phyloP scores from a whole-genome alignment of 2,797 vertebrate genomes.

The Lutra lutra region DNA sequence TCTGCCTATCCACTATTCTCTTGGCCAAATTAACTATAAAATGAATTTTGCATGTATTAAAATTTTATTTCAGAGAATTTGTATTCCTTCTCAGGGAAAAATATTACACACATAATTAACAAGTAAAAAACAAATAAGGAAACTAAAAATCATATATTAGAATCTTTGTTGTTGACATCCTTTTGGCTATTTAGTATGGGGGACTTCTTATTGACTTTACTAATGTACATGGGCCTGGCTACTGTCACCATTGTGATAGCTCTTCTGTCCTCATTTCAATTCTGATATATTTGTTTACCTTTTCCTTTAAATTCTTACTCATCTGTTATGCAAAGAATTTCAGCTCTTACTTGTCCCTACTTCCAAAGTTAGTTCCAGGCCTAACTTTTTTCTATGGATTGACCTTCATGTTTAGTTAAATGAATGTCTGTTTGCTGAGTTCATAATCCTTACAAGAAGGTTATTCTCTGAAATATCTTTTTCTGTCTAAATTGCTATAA shows the following conservation, averaged over 20 bases:
- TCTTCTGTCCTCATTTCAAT: not conserved
- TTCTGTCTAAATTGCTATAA: not conserved
- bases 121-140: not conserved
- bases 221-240: not conserved
- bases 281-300: not conserved
- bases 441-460: not conserved
- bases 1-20: not conserved
- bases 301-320: not conserved
- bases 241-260: not conserved
- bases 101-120: not conserved
- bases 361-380: not conserved
- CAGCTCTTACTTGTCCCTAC: not conserved
- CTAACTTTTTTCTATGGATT: not conserved
- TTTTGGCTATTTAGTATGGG: not conserved
- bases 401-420: not conserved
- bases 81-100: not conserved
- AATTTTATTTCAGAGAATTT: not conserved
- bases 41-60: not conserved
- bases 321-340: not conserved
- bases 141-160: not conserved
- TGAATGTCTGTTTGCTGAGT: not conserved
- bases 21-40: not conserved
- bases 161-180: not conserved
- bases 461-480: not conserved
- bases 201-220: not conserved